Conservation (phyloP, 2,888 invertebrate genomes). For the Pteria penguin region DNA sequence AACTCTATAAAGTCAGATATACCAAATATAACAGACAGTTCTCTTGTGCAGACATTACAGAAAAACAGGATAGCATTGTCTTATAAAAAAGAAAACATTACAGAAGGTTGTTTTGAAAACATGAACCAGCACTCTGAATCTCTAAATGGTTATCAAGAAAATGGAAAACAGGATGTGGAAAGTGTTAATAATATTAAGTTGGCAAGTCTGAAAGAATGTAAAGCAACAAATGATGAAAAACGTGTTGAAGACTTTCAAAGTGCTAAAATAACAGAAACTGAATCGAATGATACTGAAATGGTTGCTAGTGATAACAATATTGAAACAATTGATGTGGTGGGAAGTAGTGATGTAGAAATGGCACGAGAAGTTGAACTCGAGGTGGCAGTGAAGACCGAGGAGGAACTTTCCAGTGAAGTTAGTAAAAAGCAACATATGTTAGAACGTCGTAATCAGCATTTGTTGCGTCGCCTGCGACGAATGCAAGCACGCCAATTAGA, state of each 20-base stretch:
- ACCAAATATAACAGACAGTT: not conserved
- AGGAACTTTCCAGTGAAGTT: slow-evolving; percentile 42
- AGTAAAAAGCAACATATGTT: slow-evolving; percentile 83
- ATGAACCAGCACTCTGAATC: slow-evolving; percentile 57
- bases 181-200: not conserved
- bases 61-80: not conserved
- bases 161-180: not conserved
- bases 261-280: not conserved
- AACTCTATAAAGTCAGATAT: not conserved
- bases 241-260: not conserved
- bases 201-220: not conserved
- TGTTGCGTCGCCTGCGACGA: slow-evolving; percentile 87
- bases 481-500: slow-evolving; percentile 88
- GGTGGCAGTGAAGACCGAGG: slow-evolving; percentile 4
- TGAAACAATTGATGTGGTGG: not conserved
- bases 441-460: slow-evolving; percentile 86
- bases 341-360: not conserved
- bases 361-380: not conserved
- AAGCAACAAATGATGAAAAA: not conserved
- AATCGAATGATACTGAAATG: not conserved
- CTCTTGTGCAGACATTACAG: not conserved
- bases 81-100: slow-evolving; percentile 17
- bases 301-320: not conserved
- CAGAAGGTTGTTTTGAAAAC: slow-evolving; percentile 20
- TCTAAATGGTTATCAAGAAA: slow-evolving; percentile 18